Conservation (phyloP, 2,113 vertebrate genomes). For the Puffinus mauretanicus region DNA sequence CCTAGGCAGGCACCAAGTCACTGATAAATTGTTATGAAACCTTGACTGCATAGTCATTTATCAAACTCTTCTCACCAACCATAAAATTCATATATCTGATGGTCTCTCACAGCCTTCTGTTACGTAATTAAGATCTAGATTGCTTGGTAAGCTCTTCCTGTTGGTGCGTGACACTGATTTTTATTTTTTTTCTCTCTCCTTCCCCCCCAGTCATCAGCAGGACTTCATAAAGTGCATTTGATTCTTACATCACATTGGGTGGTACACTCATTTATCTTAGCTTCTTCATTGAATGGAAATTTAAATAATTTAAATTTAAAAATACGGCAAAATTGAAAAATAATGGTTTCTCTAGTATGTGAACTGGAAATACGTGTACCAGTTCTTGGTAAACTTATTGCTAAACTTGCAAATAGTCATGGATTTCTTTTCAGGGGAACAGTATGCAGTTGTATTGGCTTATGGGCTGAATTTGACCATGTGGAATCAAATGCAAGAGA, state of each 20-base stretch:
- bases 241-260: background rate
- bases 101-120: background rate
- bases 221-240: background rate
- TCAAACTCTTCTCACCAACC: background rate
- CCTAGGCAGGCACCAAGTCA: conserved; percentile 8
- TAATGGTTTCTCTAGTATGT: background rate
- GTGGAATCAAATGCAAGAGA: background rate
- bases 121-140: background rate
- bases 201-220: background rate
- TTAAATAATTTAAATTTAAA: no score
- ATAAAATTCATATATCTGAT: background rate
- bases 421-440: background rate
- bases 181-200: background rate
- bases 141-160: background rate
- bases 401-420: background rate
- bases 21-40: conserved; percentile 44
- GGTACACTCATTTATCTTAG: background rate
- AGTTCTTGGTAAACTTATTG: background rate
- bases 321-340: background rate
- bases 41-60: background rate
- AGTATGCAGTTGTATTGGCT: background rate
- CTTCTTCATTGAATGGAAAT: background rate
- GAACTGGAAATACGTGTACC: background rate
- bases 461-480: background rate
- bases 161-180: background rate